phyloP scores from a whole-genome alignment of 2,888 invertebrate species.

The Scaptodrosophila latifasciaeformis region DNA sequence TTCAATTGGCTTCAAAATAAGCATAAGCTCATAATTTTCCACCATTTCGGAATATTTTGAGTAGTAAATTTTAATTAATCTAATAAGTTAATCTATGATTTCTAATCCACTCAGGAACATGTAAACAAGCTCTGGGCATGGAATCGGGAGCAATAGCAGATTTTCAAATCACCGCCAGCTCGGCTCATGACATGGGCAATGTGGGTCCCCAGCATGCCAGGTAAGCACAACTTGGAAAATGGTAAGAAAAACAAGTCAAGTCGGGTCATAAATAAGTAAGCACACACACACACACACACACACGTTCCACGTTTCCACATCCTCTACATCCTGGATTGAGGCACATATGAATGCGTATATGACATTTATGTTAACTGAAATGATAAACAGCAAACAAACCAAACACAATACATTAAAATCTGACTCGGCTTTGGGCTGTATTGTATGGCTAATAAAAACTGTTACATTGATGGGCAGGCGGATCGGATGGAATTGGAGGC shows the following conservation, averaged over 20 bases:
- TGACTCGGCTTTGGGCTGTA: neutral
- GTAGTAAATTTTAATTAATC: too few relatives aligned
- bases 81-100: neutral
- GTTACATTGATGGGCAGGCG: conserved; percentile 35
- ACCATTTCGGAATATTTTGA: too few relatives aligned
- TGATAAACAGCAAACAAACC: conserved; percentile 61
- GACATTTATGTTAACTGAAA: conserved; percentile 42
- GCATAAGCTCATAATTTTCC: too few relatives aligned
- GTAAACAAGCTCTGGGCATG: conserved; percentile 85
- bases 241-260: conserved; percentile 10
- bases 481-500: neutral
- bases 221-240: conserved; percentile 75
- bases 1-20: too few relatives aligned
- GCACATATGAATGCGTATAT: too few relatives aligned
- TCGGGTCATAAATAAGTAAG: conserved; percentile 13
- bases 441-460: conserved; percentile 43
- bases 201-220: conserved; percentile 89
- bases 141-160: conserved; percentile 86
- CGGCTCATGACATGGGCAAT: conserved; percentile 86
- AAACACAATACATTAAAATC: conserved; percentile 57
- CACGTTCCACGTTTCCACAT: too few relatives aligned
- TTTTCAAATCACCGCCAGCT: conserved; percentile 85
- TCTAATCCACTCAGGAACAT: conserved; percentile 77
- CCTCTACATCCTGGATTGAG: too few relatives aligned
- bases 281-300: conserved; percentile 13